A percentile compares a stretch with the other conserved stretches of the same genome.
phyloP scores from a whole-genome alignment of 2,113 vertebrate species.

The Struthio camelus region DNA sequence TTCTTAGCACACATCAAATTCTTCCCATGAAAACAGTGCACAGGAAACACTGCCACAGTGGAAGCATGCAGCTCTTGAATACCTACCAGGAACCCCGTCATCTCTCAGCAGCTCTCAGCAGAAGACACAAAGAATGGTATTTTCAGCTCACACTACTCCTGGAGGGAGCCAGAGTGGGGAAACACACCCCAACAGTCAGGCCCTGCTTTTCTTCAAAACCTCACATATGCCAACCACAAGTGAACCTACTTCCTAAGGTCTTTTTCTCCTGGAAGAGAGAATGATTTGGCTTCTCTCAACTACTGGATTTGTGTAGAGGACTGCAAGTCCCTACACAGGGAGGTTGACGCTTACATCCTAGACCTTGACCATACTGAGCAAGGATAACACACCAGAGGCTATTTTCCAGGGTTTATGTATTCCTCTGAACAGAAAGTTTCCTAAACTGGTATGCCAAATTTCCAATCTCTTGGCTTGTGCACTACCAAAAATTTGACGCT shows the following conservation, averaged over 20 bases:
- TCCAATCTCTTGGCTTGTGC: background rate
- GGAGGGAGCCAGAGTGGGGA: too few species aligned
- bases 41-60: background rate
- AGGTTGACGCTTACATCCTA: conserved; percentile 20
- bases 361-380: background rate
- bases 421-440: background rate
- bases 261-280: background rate
- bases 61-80: background rate
- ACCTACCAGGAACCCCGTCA: background rate
- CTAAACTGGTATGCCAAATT: background rate
- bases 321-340: background rate
- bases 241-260: background rate
- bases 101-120: background rate
- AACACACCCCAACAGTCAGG: too few species aligned
- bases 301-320: background rate
- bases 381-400: background rate
- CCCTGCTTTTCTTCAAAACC: background rate
- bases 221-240: background rate
- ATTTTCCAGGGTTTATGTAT: conserved; percentile 41
- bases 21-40: background rate
- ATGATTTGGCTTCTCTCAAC: background rate
- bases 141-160: background rate
- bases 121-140: background rate
- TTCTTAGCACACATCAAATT: background rate
- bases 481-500: background rate